Conservation (phyloP, 2,113 vertebrate genomes). For the Hippocampus zosterae region DNA sequence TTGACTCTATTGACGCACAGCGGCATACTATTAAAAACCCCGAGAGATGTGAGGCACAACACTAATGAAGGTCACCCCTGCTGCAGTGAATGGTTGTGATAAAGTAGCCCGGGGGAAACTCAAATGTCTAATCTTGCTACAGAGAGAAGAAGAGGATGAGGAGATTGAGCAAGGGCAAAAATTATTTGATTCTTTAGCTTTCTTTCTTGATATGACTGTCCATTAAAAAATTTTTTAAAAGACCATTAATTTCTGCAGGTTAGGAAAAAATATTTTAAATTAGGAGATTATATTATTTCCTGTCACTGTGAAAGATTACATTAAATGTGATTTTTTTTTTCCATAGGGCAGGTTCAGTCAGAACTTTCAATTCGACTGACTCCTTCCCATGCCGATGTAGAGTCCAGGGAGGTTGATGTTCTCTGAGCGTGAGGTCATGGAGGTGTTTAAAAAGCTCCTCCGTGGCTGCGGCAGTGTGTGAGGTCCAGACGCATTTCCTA, state of each 20-base stretch:
- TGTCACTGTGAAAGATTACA: not conserved
- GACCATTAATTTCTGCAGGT: not conserved
- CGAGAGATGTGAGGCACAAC: constrained; percentile 48
- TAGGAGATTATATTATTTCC: not conserved
- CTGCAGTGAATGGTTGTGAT: constrained; percentile 34
- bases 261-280: not conserved
- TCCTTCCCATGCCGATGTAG: not conserved
- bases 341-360: not conserved
- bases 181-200: not conserved
- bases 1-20: constrained; percentile 36
- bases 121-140: constrained; percentile 35
- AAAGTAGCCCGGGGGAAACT: constrained; percentile 34
- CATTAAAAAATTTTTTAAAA: not conserved
- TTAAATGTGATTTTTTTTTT: not conserved
- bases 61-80: constrained; percentile 57
- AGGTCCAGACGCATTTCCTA: too few relatives aligned
- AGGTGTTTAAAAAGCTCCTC: too few relatives aligned
- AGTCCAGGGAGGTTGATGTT: too few relatives aligned
- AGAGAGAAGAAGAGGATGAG: constrained; percentile 21
- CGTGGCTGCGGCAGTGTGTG: too few relatives aligned
- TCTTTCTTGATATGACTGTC: not conserved
- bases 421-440: too few relatives aligned
- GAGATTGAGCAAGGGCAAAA: not conserved
- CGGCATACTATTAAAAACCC: constrained; percentile 55
- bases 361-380: too few relatives aligned